phyloP scores from a whole-genome alignment of 2,888 invertebrate species.

The Heliconius ismenius region DNA sequence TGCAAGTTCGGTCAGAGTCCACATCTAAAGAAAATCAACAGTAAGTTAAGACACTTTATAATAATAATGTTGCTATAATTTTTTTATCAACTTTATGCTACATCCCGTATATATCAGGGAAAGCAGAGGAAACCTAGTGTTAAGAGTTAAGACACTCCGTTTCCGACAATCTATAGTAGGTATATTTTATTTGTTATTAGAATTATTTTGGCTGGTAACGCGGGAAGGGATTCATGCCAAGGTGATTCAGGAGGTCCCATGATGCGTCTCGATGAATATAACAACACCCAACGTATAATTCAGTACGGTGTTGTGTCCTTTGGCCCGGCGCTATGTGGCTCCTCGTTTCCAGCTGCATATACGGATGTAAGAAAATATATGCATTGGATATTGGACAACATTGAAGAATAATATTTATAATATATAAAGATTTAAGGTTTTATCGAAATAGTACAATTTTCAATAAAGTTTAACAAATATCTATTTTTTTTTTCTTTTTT shows the following conservation, averaged over 20 bases:
- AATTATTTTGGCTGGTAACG: constrained; percentile 49
- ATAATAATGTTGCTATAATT: too few relatives aligned
- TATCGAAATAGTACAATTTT: neutral
- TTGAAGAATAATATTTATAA: constrained; percentile 38
- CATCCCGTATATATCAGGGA: too few relatives aligned
- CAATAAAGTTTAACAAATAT: neutral
- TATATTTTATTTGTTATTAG: neutral
- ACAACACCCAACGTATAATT: constrained; percentile 44
- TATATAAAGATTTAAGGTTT: neutral
- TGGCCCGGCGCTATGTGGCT: constrained; percentile 52
- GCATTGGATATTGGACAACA: constrained; percentile 64
- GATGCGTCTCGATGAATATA: constrained; percentile 53
- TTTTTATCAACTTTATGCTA: too few relatives aligned
- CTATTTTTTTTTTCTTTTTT: too few relatives aligned
- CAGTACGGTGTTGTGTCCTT: constrained; percentile 54
- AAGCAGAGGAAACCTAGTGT: too few relatives aligned
- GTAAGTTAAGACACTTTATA: constrained; percentile 4
- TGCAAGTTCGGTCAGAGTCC: constrained; percentile 33
- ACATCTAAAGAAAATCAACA: constrained; percentile 27
- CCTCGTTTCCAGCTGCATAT: constrained; percentile 67
- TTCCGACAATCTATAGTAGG: neutral
- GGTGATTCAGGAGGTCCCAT: constrained; percentile 87
- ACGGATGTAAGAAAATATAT: constrained; percentile 65
- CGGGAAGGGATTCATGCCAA: constrained; percentile 81
- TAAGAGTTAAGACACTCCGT: too few relatives aligned